These are phyloP conservation scores for Pygoscelis adeliae DNA, from an alignment of 2,113 vertebrate genomes.

Conservation along the genomic window DNA sequence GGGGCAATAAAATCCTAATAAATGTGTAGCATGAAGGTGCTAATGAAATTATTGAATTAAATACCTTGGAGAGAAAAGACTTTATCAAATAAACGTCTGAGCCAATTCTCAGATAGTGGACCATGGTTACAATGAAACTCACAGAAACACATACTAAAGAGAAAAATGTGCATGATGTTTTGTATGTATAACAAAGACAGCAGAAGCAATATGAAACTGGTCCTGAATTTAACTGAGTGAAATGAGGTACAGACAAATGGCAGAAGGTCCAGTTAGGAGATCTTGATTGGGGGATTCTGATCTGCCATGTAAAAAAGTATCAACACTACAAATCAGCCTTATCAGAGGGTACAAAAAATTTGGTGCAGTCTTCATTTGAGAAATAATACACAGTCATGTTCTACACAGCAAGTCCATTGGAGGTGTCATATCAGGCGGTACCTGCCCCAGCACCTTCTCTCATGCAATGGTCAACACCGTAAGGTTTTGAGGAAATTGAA, in stretches of 20 bases:
- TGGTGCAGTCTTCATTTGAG: neutral
- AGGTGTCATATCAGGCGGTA: neutral
- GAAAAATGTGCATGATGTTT: neutral
- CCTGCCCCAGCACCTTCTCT: neutral
- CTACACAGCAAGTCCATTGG: neutral
- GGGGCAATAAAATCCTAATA: neutral
- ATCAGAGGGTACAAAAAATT: neutral
- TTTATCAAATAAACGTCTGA: neutral
- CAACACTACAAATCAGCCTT: neutral
- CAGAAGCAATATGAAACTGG: neutral
- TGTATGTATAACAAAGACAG: neutral
- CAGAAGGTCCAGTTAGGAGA: neutral
- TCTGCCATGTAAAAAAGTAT: neutral
- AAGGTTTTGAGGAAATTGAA: neutral
- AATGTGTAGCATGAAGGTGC: neutral
- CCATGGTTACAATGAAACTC: neutral
- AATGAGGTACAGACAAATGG: neutral
- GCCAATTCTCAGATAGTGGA: neutral
- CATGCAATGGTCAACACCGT: neutral
- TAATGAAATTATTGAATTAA: constrained; percentile 15
- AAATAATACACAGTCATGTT: neutral
- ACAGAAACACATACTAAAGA: neutral
- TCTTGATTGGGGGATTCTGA: neutral
- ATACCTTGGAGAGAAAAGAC: neutral
- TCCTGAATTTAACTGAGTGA: neutral